A percentile compares a stretch with the other conserved stretches of the same genome.
Evolutionary conservation across 2,113 vertebrate genomes (phyloP).

Genomic region (Serilophus lunatus): DNA sequence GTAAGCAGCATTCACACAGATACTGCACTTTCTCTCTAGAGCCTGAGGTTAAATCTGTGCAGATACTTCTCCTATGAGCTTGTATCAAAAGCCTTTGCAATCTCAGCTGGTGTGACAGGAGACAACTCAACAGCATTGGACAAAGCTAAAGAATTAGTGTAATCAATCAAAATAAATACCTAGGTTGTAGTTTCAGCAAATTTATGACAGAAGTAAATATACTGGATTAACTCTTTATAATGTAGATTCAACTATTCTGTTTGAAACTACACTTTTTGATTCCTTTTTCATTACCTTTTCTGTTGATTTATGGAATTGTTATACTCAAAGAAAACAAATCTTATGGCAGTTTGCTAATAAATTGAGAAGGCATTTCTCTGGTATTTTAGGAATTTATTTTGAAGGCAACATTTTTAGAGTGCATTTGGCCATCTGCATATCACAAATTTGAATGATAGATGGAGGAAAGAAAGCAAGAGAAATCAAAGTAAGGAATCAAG

Average conservation of each 20-base stretch:
- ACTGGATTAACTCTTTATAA: not conserved
- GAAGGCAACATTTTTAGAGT: not conserved
- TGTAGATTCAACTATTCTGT: not conserved
- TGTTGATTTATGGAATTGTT: not conserved
- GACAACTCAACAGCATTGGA: not conserved
- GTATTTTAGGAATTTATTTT: slow-evolving; percentile 61
- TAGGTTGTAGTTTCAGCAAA: not conserved
- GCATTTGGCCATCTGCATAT: not conserved
- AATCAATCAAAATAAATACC: slow-evolving; percentile 5
- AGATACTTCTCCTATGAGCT: not conserved
- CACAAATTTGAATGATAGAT: not conserved
- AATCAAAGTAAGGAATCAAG: slow-evolving; percentile 18
- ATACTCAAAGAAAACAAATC: not conserved
- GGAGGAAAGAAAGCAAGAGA: not conserved
- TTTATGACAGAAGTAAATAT: not conserved
- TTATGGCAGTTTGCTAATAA: not conserved
- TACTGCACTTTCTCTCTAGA: not conserved
- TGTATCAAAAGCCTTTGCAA: not conserved
- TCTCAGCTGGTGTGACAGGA: not conserved
- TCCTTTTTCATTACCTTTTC: not conserved
- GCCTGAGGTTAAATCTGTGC: not conserved
- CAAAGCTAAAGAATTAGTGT: not conserved
- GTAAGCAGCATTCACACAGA: not conserved
- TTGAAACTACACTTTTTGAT: not conserved
- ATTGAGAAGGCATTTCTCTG: slow-evolving; percentile 12